Evolutionary conservation across 2,888 invertebrate genomes (phyloP).

Genomic region (Mesoligia furuncula): DNA sequence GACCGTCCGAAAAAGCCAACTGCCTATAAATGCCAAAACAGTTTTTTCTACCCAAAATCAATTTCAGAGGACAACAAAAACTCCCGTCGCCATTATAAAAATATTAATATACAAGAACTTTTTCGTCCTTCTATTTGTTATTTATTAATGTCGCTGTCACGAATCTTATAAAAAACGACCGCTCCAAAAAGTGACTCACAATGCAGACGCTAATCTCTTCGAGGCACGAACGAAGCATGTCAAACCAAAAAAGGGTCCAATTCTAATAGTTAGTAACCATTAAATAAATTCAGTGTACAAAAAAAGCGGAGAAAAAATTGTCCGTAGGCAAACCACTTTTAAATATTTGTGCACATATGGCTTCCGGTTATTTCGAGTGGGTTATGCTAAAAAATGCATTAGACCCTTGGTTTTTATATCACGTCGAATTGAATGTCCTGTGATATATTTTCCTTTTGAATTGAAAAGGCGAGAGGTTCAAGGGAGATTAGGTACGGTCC

Average conservation of each 20-base stretch:
- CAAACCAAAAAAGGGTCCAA: conserved; percentile 85
- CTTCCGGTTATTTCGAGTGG: conserved; percentile 90
- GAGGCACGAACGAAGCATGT: conserved; percentile 82
- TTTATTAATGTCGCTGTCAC: conserved; percentile 87
- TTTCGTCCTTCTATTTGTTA: conserved; percentile 83
- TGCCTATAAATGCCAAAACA: conserved; percentile 46
- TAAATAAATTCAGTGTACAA: conserved; percentile 86
- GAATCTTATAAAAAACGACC: conserved; percentile 78
- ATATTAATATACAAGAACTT: conserved; percentile 80
- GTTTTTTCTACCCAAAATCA: conserved; percentile 63
- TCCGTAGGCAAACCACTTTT: conserved; percentile 85
- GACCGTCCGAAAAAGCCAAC: conserved; percentile 28
- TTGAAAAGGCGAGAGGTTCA: conserved; percentile 54
- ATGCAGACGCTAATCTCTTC: conserved; percentile 86
- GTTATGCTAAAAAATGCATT: conserved; percentile 86
- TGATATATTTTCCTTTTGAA: conserved; percentile 74
- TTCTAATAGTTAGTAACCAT: conserved; percentile 87
- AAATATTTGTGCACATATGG: conserved; percentile 89
- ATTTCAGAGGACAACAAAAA: conserved; percentile 71
- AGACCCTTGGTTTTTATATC: conserved; percentile 73
- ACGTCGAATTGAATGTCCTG: conserved; percentile 73
- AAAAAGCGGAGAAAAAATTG: conserved; percentile 79
- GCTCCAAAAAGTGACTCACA: conserved; percentile 84
- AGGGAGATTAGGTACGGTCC: conserved; percentile 70
- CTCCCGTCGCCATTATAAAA: conserved; percentile 72